These are phyloP conservation scores for Matsumurasca onukii DNA, from an alignment of 1,140 invertebrate genomes.

Conservation along the genomic window DNA sequence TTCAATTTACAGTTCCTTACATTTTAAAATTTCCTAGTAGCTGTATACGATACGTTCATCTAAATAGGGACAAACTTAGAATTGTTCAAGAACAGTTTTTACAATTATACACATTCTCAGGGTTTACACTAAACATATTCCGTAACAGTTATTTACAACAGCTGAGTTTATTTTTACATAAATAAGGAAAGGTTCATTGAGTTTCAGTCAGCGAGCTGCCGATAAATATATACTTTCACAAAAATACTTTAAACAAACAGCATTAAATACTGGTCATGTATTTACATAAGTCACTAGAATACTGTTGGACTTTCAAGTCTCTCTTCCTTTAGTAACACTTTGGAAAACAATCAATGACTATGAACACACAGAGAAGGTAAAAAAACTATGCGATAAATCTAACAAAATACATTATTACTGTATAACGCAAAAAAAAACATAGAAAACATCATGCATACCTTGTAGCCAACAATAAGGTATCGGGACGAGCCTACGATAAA, in stretches of 20 bases:
- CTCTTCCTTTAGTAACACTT: constrained; percentile 11
- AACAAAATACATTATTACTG: constrained; percentile 26
- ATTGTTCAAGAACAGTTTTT: constrained; percentile 4
- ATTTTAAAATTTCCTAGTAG: constrained; percentile 14
- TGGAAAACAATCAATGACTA: constrained; percentile 27
- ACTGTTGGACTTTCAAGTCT: constrained; percentile 24
- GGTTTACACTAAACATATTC: constrained; percentile 7
- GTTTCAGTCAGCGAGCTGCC: constrained; percentile 16
- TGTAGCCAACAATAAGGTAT: constrained; percentile 23
- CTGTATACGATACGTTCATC: neutral
- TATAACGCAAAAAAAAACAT: too few species aligned
- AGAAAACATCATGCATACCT: constrained; percentile 19
- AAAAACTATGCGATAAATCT: constrained; percentile 12
- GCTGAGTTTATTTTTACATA: constrained; percentile 9
- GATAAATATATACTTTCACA: constrained; percentile 26
- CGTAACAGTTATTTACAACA: constrained; percentile 27
- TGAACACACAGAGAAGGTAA: constrained; percentile 28
- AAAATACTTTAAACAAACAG: constrained; percentile 31
- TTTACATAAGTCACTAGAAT: constrained; percentile 27
- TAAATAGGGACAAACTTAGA: constrained; percentile 2
- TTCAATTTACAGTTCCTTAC: too few species aligned
- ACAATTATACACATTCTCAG: constrained; percentile 18
- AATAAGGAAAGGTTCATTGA: constrained; percentile 21
- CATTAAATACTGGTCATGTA: constrained; percentile 31
- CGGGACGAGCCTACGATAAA: neutral